These are phyloP conservation scores for Tipula vernalis DNA, from an alignment of 2,888 invertebrate genomes.

Conservation along the genomic window DNA sequence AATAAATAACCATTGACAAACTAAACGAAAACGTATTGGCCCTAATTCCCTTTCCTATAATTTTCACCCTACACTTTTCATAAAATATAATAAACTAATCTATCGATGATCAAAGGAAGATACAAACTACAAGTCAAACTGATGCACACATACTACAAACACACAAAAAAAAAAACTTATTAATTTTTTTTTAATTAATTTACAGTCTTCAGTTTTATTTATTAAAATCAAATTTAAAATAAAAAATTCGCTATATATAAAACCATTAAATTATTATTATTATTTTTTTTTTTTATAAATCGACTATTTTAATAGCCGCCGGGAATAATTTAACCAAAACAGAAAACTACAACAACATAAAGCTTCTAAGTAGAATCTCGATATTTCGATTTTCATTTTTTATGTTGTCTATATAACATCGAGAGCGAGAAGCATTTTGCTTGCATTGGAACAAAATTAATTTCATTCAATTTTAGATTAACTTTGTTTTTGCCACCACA, in stretches of 20 bases:
- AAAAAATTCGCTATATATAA: not conserved
- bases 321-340: not conserved
- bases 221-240: not conserved
- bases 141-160: not conserved
- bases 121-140: not conserved
- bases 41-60: not conserved
- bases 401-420: not conserved
- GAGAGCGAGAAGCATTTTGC: not conserved
- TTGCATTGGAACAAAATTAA: not conserved
- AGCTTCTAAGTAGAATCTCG: not conserved
- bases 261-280: not conserved
- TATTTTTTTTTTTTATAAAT: not conserved
- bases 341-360: not conserved
- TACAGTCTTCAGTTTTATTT: slow-evolving; percentile 4
- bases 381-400: not conserved
- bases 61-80: not conserved
- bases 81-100: not conserved
- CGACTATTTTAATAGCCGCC: slow-evolving; percentile 4
- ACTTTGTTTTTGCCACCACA: not conserved
- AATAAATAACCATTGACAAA: too few species aligned
- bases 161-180: not conserved
- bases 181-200: not conserved
- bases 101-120: not conserved
- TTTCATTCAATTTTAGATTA: slow-evolving; percentile 4
- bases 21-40: not conserved